These are phyloP conservation scores for Drosophila prostipennis DNA, from an alignment of 2,888 invertebrate species.

Conservation along the genomic window DNA sequence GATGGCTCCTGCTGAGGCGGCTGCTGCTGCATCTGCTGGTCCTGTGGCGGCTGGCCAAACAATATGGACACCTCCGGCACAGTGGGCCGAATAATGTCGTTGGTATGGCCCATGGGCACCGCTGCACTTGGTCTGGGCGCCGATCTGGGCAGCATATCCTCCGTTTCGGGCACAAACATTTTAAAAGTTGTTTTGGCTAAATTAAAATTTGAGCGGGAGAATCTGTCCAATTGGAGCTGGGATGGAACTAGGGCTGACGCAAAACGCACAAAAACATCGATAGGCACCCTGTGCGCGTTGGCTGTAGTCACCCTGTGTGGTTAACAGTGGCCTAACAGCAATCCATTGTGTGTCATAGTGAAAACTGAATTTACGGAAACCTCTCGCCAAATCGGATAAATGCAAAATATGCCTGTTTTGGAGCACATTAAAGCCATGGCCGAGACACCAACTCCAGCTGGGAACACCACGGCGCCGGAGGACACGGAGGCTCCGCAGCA, in stretches of 20 bases:
- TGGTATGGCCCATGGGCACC: conserved; percentile 48
- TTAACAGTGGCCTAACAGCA: too few relatives aligned
- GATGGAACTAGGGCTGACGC: background rate
- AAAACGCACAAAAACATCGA: conserved; percentile 3
- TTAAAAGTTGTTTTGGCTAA: conserved; percentile 23
- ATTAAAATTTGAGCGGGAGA: conserved; percentile 63
- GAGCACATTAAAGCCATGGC: conserved; percentile 68
- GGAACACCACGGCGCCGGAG: conserved; percentile 4
- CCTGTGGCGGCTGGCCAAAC: conserved; percentile 59
- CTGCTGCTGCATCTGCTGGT: conserved; percentile 32
- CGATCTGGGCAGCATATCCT: conserved; percentile 81
- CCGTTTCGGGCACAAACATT: conserved; percentile 81
- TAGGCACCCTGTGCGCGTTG: background rate
- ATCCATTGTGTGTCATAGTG: background rate
- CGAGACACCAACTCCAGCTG: conserved; percentile 31
- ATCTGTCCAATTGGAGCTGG: conserved; percentile 31
- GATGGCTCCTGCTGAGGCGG: background rate
- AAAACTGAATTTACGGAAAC: background rate
- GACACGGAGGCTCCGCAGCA: conserved; percentile 44
- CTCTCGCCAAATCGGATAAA: conserved; percentile 6
- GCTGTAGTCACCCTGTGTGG: background rate
- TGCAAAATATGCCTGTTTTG: conserved; percentile 67
- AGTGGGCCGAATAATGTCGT: conserved; percentile 59
- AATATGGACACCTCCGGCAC: conserved; percentile 78
- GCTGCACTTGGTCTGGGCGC: conserved; percentile 79